Base-by-base conservation (phyloP, 2,113 vertebrate genomes). In the Apaloderma vittatum region DNA sequence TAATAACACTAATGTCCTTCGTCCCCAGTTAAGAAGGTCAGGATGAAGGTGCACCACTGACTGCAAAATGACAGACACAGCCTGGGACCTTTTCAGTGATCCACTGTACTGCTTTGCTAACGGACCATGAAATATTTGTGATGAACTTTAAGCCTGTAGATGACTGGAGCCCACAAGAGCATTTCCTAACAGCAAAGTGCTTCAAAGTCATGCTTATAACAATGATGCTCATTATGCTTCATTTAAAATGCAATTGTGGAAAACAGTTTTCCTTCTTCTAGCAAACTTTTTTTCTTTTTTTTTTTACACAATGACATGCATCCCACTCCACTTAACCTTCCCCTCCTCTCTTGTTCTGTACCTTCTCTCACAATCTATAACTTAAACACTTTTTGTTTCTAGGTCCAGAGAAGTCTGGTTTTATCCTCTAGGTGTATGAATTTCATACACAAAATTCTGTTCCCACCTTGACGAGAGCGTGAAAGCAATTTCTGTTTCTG, bases 401-500 rank as follows among this genome's bases (percentile, higher is more conserved):
- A 66, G 80, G 43, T 77, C n/a, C 51, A 71, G 55, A 66, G 63
- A 71, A 88, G 59, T 26, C 14, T 29, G 21, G 52, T 93, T 87
- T 86, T 62, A 88, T 92, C 72, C 75, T 93, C 48, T 29, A 71
- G 18, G 21, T 61, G 8, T 54, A 65, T 30, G 32, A 84, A 89
- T 82, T 90, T 78, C 45, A 72, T 34, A 54, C 27, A 84, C 5
- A 91, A 93, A 92, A 96, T 66, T 85, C 40, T 58, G 52, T 27
- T 92, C 82, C 79, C 68, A 94, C 82, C 79, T 93, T 93, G 88
- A 94, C 76, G 84, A 77, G 46, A 79, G 65, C 52, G 70, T 58
- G n/a, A 91, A 95, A 96, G 81, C 90, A 93, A 94, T 96, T 96
- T 90, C 86, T 93, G 54, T 82, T 88, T 70, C 91, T 90, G 71